Base-by-base conservation (phyloP, 1,140 invertebrate species). In the Asobara japonica region DNA sequence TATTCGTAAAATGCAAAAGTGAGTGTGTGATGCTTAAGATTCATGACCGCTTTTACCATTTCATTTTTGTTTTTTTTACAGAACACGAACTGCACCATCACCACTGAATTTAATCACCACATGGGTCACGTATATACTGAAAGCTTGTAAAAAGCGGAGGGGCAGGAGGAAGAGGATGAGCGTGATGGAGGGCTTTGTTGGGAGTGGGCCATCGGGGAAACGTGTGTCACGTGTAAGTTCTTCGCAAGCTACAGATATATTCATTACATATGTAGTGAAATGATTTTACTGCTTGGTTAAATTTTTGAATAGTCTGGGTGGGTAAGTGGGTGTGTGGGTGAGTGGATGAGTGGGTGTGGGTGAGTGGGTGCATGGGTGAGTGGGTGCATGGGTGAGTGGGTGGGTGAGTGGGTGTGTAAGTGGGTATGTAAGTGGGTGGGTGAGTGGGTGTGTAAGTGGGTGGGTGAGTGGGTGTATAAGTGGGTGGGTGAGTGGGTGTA, bases 101-200 rank as follows among this genome's bases (percentile, higher is more conserved):
- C 98, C 98, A 0, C 91, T 99, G 30, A 99, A 99, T 87, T 90
- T 99, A 61, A 91, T 99, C 74, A 97, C 96, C 1, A 96, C 97
- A 27, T 96, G 94, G 94, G 89, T 95, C 51, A 91, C 93, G 86
- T 95, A 93, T 89, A 87, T 96, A 69, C 90, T 93, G 56, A 91
- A 93, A 74, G 87, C 56, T 0, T 84, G 72, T 51, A 80, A 79
- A 71, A 74, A 48, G 31, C 62, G 77, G 56, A 71, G 65, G 1
- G 61, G 48, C 1, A 75, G 41, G 22, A 78, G 56, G 5, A 76
- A 79, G 41, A 78, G 78, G 56, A 76, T 80, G 36, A 80, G 45
- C 18, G 80, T 81, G 3, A 84, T 82, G 74, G 77, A 77, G 7
- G 78, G 81, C 16, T 80, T 86, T 7, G 70, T 80, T 38, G 79